Conservation (phyloP, 1,140 invertebrate species). For the Euura saliciscinereae region DNA sequence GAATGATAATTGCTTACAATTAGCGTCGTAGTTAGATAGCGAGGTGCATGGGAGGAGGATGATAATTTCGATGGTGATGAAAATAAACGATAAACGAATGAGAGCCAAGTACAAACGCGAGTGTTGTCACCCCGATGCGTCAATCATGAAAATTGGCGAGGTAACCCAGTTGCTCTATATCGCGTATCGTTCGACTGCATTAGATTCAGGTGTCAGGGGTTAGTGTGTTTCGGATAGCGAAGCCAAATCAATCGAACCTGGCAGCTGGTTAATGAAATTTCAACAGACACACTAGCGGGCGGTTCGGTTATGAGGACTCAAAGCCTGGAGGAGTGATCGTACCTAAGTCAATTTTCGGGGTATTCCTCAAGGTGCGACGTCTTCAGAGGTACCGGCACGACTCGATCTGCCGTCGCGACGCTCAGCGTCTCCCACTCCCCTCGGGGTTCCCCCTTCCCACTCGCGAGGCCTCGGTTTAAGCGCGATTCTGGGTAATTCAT, state of each 20-base stretch:
- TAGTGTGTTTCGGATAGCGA: conserved; percentile 30
- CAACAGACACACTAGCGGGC: neutral
- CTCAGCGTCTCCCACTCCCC: conserved; percentile 23
- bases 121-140: neutral
- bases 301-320: conserved; percentile 22
- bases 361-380: conserved; percentile 49
- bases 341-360: conserved; percentile 44
- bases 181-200: neutral
- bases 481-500: neutral
- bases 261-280: neutral
- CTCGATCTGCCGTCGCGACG: conserved; percentile 43
- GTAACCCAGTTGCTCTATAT: conserved; percentile 1
- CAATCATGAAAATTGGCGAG: conserved; percentile 7
- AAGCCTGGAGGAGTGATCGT: conserved; percentile 29
- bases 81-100: conserved; percentile 10
- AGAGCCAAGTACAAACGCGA: neutral
- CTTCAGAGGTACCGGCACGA: conserved; percentile 52
- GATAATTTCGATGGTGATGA: too few relatives aligned
- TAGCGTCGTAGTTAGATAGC: too few relatives aligned
- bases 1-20: too few relatives aligned
- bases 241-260: conserved; percentile 26
- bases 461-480: neutral
- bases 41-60: too few relatives aligned
- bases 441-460: conserved; percentile 27
- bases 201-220: conserved; percentile 28